Evolutionary conservation across 2,888 invertebrate species (phyloP).

Genomic region (Leucophora obtusa): DNA sequence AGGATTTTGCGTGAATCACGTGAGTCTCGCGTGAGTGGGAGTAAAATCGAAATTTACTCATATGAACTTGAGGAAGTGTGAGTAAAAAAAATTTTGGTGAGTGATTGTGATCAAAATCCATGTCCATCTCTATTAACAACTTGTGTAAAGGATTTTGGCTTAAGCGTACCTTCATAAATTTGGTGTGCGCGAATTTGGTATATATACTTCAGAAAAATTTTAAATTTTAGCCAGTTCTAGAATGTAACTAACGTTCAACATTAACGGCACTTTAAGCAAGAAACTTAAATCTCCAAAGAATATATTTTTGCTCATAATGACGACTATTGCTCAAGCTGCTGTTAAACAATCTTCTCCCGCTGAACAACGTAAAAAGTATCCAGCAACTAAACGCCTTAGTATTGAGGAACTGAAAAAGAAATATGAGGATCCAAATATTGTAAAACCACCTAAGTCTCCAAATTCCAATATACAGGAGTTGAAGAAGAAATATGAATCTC

Average conservation of each 20-base stretch:
- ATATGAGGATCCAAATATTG: conserved; percentile 65
- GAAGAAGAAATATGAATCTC: conserved; percentile 19
- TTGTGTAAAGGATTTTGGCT: not conserved
- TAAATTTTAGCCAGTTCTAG: conserved; percentile 20
- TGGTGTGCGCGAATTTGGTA: not conserved
- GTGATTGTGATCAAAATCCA: too few species aligned
- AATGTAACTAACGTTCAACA: conserved; percentile 47
- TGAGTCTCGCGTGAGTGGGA: too few species aligned
- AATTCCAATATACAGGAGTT: not conserved
- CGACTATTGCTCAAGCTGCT: not conserved
- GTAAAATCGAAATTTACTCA: too few species aligned
- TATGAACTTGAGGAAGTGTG: too few species aligned
- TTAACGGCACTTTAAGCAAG: conserved; percentile 9
- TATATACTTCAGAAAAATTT: conserved; percentile 1
- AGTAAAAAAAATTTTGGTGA: too few species aligned
- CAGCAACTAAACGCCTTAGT: conserved; percentile 54
- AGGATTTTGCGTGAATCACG: too few species aligned
- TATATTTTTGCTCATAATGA: not conserved
- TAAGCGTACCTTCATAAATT: not conserved
- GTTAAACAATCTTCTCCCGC: not conserved
- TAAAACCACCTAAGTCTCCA: not conserved
- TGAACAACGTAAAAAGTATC: conserved; percentile 18
- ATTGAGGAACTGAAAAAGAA: conserved; percentile 69
- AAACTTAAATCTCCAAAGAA: not conserved
- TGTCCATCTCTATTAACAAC: too few species aligned